Evolutionary conservation across 2,113 vertebrate genomes (phyloP).

Genomic region (Pogona vitticeps): DNA sequence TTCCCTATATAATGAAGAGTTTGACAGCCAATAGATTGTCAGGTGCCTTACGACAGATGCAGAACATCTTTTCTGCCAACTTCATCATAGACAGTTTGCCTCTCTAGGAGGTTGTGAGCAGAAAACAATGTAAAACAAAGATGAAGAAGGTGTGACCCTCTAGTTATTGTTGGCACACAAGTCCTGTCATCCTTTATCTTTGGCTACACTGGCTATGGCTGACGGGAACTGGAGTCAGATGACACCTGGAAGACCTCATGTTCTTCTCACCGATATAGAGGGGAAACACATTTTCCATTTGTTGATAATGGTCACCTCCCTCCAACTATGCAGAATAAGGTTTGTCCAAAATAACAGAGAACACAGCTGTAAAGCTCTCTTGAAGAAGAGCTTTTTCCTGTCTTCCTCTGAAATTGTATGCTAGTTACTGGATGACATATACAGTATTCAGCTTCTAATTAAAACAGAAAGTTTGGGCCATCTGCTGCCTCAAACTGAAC

Average conservation of each 20-base stretch:
- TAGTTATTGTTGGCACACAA: background rate
- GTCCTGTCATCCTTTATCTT: background rate
- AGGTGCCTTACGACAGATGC: background rate
- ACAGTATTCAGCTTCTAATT: background rate
- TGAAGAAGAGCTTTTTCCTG: background rate
- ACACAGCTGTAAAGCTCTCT: background rate
- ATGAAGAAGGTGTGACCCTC: background rate
- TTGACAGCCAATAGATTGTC: background rate
- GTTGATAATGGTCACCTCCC: background rate
- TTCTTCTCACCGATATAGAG: background rate
- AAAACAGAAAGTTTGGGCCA: background rate
- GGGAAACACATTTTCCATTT: background rate
- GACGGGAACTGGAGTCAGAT: background rate
- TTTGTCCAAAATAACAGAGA: background rate
- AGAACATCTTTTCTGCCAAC: background rate
- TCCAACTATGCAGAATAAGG: background rate
- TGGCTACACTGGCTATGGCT: background rate
- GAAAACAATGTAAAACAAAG: background rate
- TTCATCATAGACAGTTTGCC: background rate
- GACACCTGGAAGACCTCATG: background rate
- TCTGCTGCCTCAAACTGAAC: slow-evolving; percentile 3
- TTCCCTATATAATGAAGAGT: background rate
- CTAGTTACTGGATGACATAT: background rate
- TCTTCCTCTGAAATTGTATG: background rate
- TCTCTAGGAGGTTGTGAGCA: background rate